Conservation (phyloP, 2,888 invertebrate species). For the Drosophila falleni region DNA sequence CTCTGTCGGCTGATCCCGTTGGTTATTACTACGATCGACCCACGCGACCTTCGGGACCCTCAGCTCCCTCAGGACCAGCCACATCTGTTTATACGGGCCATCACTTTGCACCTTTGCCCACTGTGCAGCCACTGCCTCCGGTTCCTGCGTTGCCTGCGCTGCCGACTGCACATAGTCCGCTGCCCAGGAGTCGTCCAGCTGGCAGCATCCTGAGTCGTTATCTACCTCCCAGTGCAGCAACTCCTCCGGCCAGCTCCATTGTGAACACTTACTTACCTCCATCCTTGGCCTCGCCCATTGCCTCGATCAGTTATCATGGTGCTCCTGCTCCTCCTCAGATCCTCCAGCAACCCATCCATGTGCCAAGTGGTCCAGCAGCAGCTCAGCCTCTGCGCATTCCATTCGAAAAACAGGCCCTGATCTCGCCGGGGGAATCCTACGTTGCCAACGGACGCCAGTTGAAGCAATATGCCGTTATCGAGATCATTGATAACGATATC, state of each 20-base stretch:
- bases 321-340: conserved; percentile 27
- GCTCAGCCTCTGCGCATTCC: conserved; percentile 73
- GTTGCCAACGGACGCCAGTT: conserved; percentile 82
- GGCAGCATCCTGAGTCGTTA: conserved; percentile 49
- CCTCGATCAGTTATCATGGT: conserved; percentile 58
- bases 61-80: conserved; percentile 32
- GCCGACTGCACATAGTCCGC: conserved; percentile 69
- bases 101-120: conserved; percentile 73
- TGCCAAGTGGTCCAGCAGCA: conserved; percentile 48
- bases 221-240: conserved; percentile 22
- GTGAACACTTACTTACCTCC: conserved; percentile 49
- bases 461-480: conserved; percentile 85
- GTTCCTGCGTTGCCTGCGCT: conserved; percentile 79
- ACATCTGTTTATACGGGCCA: conserved; percentile 59
- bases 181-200: conserved; percentile 51
- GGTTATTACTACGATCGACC: conserved; percentile 82
- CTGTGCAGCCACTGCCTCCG: conserved; percentile 79
- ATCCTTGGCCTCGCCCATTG: conserved; percentile 37
- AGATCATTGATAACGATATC: conserved; percentile 84
- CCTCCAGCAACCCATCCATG: conserved; percentile 52
- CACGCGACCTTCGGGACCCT: conserved; percentile 46
- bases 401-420: conserved; percentile 74
- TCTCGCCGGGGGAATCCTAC: conserved; percentile 74
- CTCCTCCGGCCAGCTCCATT: conserved; percentile 12
- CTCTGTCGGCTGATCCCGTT: conserved; percentile 20